Percentiles rank a stretch among this genome's conserved stretches.
phyloP scores from a whole-genome alignment of 2,888 invertebrate genomes.

The Blera fallax region DNA sequence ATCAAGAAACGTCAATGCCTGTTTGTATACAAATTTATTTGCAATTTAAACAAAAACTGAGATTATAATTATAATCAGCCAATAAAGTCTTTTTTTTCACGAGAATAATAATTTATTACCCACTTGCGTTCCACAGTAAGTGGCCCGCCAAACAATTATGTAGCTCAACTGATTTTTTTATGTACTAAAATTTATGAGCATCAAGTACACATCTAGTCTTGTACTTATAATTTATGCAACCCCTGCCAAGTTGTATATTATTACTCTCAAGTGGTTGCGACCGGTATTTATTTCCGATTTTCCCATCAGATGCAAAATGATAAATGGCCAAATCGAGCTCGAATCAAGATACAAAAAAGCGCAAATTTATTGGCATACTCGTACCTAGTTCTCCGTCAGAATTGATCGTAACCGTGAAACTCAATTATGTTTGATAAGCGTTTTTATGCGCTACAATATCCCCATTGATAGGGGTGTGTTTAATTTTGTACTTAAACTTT shows the following conservation, averaged over 20 bases:
- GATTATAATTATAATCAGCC: neutral
- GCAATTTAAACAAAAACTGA: neutral
- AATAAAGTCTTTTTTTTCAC: neutral
- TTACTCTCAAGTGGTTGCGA: slow-evolving; percentile 14
- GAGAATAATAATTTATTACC: neutral
- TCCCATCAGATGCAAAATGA: neutral
- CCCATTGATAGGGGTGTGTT: neutral
- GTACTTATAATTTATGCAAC: neutral
- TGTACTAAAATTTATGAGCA: neutral
- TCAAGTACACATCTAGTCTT: neutral
- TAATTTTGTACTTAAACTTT: too few relatives aligned
- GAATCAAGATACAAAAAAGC: neutral
- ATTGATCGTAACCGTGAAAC: slow-evolving; percentile 7
- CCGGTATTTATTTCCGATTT: slow-evolving; percentile 5
- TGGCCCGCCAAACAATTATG: neutral
- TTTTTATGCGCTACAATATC: neutral
- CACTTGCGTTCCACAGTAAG: neutral
- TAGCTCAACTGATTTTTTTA: neutral
- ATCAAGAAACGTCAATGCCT: neutral
- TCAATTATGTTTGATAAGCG: neutral
- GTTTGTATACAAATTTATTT: neutral
- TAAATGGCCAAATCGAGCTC: slow-evolving; percentile 5
- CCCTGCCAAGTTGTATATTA: neutral
- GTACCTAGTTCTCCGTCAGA: neutral
- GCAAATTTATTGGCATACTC: neutral